Conservation (phyloP, 2,888 invertebrate species). For the Pristionchus fissidentatus region DNA sequence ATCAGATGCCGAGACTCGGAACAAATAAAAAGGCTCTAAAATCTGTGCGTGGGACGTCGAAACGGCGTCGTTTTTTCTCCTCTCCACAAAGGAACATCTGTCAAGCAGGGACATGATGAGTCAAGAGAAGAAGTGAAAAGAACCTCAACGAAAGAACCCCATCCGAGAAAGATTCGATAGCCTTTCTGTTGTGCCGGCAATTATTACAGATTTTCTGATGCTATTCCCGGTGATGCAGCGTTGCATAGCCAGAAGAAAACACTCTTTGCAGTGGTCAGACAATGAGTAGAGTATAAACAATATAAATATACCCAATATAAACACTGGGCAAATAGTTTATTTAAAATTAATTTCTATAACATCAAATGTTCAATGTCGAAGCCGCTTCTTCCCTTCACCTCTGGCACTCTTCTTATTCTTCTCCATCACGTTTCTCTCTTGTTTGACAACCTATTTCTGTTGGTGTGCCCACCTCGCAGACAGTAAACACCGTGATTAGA, state of each 20-base stretch:
- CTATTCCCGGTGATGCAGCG: too few species aligned
- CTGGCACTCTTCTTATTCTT: too few species aligned
- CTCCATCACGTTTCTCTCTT: constrained; percentile 21
- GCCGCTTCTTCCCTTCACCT: too few species aligned
- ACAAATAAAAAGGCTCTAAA: neutral
- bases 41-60: constrained; percentile 24
- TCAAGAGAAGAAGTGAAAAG: neutral
- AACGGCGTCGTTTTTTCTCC: constrained; percentile 24
- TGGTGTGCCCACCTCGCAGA: neutral
- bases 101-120: constrained; percentile 24
- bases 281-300: neutral
- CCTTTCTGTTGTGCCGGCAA: too few species aligned
- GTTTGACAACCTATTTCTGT: constrained; percentile 35
- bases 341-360: too few species aligned
- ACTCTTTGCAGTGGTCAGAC: neutral
- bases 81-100: constrained; percentile 31
- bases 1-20: constrained; percentile 22
- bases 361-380: too few species aligned
- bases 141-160: too few species aligned
- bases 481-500: constrained; percentile 23
- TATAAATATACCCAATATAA: too few species aligned
- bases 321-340: too few species aligned
- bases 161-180: too few species aligned
- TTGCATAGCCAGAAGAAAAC: too few species aligned
- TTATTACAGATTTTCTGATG: too few species aligned